Percentiles rank a stretch among this genome's conserved stretches.
These are phyloP conservation scores for Deroplatys truncata DNA, from an alignment of 2,888 invertebrate species.

Conservation along the genomic window DNA sequence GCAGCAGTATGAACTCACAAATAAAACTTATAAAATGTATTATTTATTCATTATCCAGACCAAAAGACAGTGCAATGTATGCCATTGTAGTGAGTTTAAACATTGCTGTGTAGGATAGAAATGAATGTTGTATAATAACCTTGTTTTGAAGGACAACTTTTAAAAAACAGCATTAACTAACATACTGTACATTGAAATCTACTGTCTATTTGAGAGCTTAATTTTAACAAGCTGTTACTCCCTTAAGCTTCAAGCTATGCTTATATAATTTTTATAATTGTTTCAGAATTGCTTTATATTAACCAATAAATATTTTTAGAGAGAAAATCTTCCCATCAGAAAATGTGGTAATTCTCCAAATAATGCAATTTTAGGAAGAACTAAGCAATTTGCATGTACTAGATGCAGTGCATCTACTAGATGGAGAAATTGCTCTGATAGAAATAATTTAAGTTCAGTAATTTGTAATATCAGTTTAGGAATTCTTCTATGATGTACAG, in stretches of 20 bases:
- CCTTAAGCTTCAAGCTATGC: not conserved
- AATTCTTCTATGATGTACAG: too few species aligned
- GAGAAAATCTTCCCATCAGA: not conserved
- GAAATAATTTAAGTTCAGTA: too few species aligned
- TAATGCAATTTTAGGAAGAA: not conserved
- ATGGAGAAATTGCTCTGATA: too few species aligned
- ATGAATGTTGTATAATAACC: not conserved
- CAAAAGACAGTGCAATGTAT: not conserved
- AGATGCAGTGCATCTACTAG: too few species aligned
- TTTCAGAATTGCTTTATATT: not conserved
- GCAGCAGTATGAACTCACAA: not conserved
- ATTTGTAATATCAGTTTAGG: too few species aligned
- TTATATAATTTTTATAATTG: not conserved
- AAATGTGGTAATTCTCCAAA: not conserved
- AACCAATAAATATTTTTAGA: not conserved
- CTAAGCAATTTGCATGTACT: too few species aligned
- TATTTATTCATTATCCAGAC: not conserved
- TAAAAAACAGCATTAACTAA: not conserved
- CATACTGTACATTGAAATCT: not conserved
- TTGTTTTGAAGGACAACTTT: not conserved
- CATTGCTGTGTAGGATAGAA: not conserved
- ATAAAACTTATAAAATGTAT: not conserved
- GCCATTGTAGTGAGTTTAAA: not conserved
- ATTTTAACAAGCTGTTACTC: not conserved
- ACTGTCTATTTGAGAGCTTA: not conserved